phyloP scores from a whole-genome alignment of 2,888 invertebrate species.

The Drosophila seclusa region DNA sequence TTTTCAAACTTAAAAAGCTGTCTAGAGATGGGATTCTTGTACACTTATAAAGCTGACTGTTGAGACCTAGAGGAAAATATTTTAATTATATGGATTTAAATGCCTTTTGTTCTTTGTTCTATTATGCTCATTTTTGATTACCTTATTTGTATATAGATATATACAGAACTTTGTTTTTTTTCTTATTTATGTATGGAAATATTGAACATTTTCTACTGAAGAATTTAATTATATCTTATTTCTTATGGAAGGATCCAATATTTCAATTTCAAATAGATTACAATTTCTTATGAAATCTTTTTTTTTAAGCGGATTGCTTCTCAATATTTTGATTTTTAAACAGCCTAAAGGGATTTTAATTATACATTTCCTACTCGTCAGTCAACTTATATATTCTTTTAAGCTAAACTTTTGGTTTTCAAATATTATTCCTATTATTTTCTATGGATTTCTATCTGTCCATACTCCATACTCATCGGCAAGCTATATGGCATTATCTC shows the following conservation, averaged over 20 bases:
- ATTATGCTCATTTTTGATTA: not conserved
- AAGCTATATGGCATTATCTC: not conserved
- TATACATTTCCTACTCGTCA: not conserved
- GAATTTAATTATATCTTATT: not conserved
- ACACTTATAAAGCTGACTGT: too few species aligned
- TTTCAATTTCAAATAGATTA: not conserved
- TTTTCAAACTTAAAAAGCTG: not conserved
- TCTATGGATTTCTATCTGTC: not conserved
- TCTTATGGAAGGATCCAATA: not conserved
- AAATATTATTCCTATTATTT: not conserved
- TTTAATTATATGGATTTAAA: not conserved
- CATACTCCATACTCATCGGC: not conserved
- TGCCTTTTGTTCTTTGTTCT: not conserved
- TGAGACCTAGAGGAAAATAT: not conserved
- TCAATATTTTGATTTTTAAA: not conserved
- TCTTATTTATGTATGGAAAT: too few species aligned
- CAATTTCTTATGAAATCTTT: not conserved
- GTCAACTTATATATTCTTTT: not conserved
- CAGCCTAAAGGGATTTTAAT: not conserved
- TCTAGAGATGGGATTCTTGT: not conserved
- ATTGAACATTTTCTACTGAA: not conserved
- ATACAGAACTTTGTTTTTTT: too few species aligned
- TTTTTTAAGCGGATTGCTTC: not conserved
- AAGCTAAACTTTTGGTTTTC: not conserved
- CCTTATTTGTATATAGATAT: too few species aligned